Evolutionary conservation across 2,797 vertebrate genomes (phyloP).

Genomic region (Eulemur coronatus): DNA sequence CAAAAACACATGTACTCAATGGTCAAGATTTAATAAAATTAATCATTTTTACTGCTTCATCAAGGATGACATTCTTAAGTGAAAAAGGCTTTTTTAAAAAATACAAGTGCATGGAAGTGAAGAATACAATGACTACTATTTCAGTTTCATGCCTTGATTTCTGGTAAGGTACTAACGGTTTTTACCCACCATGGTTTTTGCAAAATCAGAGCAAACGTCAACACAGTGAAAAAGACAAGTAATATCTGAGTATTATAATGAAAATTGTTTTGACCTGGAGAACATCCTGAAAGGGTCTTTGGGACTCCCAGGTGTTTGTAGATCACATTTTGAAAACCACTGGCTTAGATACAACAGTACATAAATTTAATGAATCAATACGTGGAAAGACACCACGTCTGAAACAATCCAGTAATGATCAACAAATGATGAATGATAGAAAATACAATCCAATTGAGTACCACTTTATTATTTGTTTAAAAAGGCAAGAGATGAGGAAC

Average conservation of each 20-base stretch:
- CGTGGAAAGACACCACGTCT: conserved; percentile 10
- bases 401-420: conserved; percentile 28
- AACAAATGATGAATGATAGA: conserved; percentile 21
- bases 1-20: background rate
- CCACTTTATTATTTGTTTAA: conserved; percentile 23
- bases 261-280: conserved; percentile 14
- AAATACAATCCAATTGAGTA: conserved; percentile 34
- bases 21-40: conserved; percentile 24
- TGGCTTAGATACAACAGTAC: conserved; percentile 21
- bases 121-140: background rate
- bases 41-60: conserved; percentile 33
- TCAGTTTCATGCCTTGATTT: conserved; percentile 2
- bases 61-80: background rate
- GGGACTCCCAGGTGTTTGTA: background rate
- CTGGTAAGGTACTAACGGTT: background rate
- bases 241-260: background rate
- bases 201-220: conserved; percentile 21
- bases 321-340: conserved; percentile 39
- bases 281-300: conserved; percentile 15
- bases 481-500: conserved; percentile 33
- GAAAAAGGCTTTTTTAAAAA: background rate
- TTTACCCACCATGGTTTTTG: background rate
- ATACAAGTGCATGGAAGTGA: background rate
- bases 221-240: conserved; percentile 8
- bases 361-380: conserved; percentile 35